Evolutionary conservation across 1,140 invertebrate species (phyloP).

Genomic region (Cotesia chilonis): DNA sequence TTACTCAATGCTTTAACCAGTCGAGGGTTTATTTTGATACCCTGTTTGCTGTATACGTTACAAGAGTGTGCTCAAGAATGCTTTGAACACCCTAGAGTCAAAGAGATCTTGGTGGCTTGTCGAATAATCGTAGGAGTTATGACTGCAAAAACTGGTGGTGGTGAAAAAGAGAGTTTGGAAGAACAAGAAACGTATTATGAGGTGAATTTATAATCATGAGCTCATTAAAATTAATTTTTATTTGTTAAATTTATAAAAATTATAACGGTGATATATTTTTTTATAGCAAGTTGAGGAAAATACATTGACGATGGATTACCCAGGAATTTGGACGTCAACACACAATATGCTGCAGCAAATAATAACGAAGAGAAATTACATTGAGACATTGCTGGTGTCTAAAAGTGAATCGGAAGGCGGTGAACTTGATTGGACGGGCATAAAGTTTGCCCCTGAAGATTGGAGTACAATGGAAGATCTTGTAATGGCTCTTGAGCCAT

Average conservation of each 20-base stretch:
- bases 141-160: conserved; percentile 51
- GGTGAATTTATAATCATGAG: no score
- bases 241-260: conserved; percentile 17
- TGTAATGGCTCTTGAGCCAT: conserved; percentile 64
- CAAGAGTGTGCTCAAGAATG: conserved; percentile 64
- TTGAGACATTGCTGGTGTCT: conserved; percentile 55
- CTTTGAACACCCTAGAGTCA: conserved; percentile 62
- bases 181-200: conserved; percentile 49
- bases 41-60: conserved; percentile 64
- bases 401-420: conserved; percentile 47
- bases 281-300: conserved; percentile 60
- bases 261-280: conserved; percentile 10
- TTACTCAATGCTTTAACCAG: conserved; percentile 55
- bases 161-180: conserved; percentile 54
- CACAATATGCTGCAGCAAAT: conserved; percentile 68
- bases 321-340: conserved; percentile 65
- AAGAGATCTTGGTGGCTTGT: conserved; percentile 60
- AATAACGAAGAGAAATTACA: conserved; percentile 52
- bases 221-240: background rate
- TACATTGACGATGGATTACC: conserved; percentile 61
- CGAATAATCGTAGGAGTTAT: conserved; percentile 63
- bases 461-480: conserved; percentile 67
- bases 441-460: conserved; percentile 59
- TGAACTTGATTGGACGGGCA: conserved; percentile 45
- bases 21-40: conserved; percentile 59